Base-by-base conservation (phyloP, 2,797 vertebrate species). In the Hippocampus kuda region DNA sequence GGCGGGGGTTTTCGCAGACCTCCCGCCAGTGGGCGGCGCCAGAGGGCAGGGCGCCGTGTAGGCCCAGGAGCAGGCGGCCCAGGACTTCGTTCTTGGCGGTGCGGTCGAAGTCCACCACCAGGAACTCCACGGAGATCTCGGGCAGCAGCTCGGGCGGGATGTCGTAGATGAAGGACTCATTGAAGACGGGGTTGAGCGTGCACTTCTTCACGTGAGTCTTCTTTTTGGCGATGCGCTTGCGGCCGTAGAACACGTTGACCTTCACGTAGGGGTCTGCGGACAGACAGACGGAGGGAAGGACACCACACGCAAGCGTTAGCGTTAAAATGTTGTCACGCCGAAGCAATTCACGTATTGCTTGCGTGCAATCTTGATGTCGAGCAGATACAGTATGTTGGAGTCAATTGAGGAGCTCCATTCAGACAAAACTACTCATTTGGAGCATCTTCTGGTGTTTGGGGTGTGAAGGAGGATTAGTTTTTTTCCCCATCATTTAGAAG, bases 171-270 rank as follows among this genome's bases (percentile, higher is more conserved):
- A 98, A 99, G 75, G 96, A 97, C 81, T 99, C 96, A 2, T 98
- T 99, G 91, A 98, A 99, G 82, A 98, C 88, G 0, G 96, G 96
- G 79, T 96, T 97, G 84, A 97, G 89, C 16, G 96, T 99, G 91
- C 95, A 92, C 86, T 98, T 98, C 91, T 97, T 99, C 77, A 98
- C 96, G 1, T 97, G 96, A 0, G 96, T 98, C 79, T 98, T 99
- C 92, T 98, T 99, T 86, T 98, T 98, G 61, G 95, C 96, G 0
- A 98, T 96, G 81, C 96, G 94, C 76, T 96, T 96, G 24, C 94
- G 91, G 6, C 94, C 94, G 0, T 95, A 97, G 84, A 95, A 98
- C 44, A 99, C 93, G 18, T 97, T 99, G 72, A 99, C 93, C 86
- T 99, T 99, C 71, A 99, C 96, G 0, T 99, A 99, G 0, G 96